Conservation (phyloP, 1,140 invertebrate genomes). For the Drosophila teissieri region DNA sequence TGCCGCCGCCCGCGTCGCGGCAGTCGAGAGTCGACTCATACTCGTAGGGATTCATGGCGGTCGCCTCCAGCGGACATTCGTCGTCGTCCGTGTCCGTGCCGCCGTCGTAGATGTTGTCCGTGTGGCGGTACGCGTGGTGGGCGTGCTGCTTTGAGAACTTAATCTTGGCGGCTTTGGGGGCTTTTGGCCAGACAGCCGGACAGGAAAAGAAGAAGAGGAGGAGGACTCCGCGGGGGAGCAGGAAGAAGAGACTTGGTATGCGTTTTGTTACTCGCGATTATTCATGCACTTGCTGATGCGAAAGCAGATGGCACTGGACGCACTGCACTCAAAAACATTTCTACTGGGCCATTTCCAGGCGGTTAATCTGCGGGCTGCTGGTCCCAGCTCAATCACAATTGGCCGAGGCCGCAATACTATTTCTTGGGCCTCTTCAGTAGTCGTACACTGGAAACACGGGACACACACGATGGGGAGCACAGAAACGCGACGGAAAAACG, state of each 20-base stretch:
- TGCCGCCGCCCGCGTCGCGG: constrained; percentile 75
- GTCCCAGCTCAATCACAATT: constrained; percentile 4
- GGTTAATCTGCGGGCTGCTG: not conserved
- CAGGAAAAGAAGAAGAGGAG: constrained; percentile 25
- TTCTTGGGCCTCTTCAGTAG: not conserved
- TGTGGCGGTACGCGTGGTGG: constrained; percentile 83
- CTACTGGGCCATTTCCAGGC: constrained; percentile 6
- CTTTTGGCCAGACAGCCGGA: constrained; percentile 51
- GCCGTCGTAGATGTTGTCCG: constrained; percentile 84
- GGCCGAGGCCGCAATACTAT: constrained; percentile 8
- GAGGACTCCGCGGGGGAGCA: constrained; percentile 16
- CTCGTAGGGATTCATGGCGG: constrained; percentile 84
- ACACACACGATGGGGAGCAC: constrained; percentile 7
- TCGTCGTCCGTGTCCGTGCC: constrained; percentile 84
- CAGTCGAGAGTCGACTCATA: constrained; percentile 84
- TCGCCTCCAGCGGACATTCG: constrained; percentile 84
- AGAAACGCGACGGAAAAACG: constrained; percentile 7
- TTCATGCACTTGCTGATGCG: too few species aligned
- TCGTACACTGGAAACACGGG: constrained; percentile 2
- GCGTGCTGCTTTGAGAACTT: constrained; percentile 84
- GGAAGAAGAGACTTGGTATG: constrained; percentile 1
- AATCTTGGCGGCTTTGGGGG: constrained; percentile 83
- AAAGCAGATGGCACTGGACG: not conserved
- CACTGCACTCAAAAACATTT: constrained; percentile 12
- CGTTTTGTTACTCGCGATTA: too few species aligned